Conservation (phyloP, 2,797 vertebrate species). For the Malurus splendens region DNA sequence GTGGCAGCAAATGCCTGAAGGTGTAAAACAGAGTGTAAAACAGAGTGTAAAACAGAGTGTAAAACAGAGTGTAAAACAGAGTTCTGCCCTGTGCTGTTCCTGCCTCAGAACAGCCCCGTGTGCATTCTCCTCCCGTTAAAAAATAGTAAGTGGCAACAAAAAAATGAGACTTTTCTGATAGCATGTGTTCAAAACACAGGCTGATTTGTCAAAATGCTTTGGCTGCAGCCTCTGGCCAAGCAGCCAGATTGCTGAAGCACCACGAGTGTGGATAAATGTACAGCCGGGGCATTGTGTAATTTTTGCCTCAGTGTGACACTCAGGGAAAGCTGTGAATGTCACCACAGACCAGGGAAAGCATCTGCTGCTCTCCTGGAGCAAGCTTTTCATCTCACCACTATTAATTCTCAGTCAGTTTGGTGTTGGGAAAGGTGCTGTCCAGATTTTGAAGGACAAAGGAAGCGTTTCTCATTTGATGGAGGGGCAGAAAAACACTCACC, state of each 20-base stretch:
- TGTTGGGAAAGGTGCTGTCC: not conserved
- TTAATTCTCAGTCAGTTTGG: not conserved
- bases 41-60: too few relatives aligned
- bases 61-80: not conserved
- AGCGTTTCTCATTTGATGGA: not conserved
- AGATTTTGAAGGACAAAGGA: not conserved
- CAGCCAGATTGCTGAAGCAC: not conserved
- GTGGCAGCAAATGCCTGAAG: not conserved
- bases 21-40: not conserved
- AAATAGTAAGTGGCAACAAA: constrained; percentile 9
- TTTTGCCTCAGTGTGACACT: not conserved
- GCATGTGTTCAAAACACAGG: not conserved
- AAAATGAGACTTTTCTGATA: constrained; percentile 10
- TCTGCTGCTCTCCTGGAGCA: not conserved
- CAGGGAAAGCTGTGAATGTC: not conserved
- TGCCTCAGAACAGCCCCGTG: not conserved
- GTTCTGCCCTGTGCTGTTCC: not conserved
- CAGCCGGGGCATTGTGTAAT: not conserved
- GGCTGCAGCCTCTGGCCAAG: constrained; percentile 20
- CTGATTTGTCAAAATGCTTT: constrained; percentile 8
- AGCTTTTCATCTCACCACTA: not conserved
- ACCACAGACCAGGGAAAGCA: not conserved
- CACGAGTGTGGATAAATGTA: not conserved
- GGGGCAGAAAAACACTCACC: not conserved
- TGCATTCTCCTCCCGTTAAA: not conserved